These are phyloP conservation scores for Epicampocera succincta DNA, from an alignment of 2,888 invertebrate species.

Conservation along the genomic window DNA sequence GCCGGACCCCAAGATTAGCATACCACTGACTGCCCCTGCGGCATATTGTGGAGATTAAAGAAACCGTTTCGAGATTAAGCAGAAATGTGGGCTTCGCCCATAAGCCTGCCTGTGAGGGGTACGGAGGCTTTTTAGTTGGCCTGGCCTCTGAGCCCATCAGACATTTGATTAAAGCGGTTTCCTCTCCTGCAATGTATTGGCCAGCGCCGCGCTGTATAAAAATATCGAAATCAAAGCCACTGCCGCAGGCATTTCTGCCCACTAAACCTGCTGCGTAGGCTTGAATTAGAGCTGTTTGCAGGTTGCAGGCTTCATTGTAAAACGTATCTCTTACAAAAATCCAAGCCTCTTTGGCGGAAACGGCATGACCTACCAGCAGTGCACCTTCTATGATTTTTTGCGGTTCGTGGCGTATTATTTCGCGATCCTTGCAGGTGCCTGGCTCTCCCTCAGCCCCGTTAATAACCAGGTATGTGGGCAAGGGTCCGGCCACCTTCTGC, in stretches of 20 bases:
- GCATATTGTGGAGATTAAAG: constrained; percentile 96
- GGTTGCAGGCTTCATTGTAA: constrained; percentile 98
- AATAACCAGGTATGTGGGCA: constrained; percentile 97
- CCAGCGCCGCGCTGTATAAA: constrained; percentile 98
- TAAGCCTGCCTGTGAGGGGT: constrained; percentile 97
- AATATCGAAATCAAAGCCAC: constrained; percentile 97
- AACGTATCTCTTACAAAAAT: constrained; percentile 99
- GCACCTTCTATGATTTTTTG: constrained; percentile 97
- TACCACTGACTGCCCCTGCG: constrained; percentile 98
- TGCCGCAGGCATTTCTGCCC: constrained; percentile 96
- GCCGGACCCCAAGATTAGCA: constrained; percentile 92
- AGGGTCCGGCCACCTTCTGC: constrained; percentile 96
- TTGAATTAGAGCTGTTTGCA: constrained; percentile 97
- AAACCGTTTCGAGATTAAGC: constrained; percentile 98
- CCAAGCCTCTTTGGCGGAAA: constrained; percentile 97
- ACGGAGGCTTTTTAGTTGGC: constrained; percentile 98
- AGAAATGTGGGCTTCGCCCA: constrained; percentile 99
- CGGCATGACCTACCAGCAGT: constrained; percentile 94
- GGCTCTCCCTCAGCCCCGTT: constrained; percentile 97
- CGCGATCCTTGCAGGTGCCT: constrained; percentile 99
- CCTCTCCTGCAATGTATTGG: constrained; percentile 99
- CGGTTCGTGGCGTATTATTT: constrained; percentile 99
- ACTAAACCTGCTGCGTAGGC: constrained; percentile 96
- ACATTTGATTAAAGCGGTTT: constrained; percentile 98
- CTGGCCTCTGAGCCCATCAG: constrained; percentile 98